These are phyloP conservation scores for Tethea ocularis DNA, from an alignment of 2,888 invertebrate species.

Conservation along the genomic window DNA sequence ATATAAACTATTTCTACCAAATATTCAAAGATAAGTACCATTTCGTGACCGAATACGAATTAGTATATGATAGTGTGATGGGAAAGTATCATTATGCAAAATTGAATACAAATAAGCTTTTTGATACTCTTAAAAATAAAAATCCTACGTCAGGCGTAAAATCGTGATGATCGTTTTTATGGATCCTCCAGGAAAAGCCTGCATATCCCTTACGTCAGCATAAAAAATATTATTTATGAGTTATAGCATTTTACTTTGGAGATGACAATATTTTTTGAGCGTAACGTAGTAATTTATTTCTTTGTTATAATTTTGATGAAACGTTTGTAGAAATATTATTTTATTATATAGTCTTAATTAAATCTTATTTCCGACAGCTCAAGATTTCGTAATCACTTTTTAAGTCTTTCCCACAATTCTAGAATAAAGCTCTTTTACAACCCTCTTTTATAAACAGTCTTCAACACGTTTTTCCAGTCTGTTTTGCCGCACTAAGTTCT, in stretches of 20 bases:
- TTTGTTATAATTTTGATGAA: background rate
- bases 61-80: background rate
- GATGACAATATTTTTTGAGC: background rate
- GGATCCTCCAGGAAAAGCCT: background rate
- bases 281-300: background rate
- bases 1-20: background rate
- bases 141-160: conserved; percentile 7
- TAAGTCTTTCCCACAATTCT: background rate
- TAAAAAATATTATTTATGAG: conserved; percentile 4
- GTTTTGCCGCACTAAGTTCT: conserved; percentile 8
- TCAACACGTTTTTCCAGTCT: conserved; percentile 9
- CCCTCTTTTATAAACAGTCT: background rate
- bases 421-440: background rate
- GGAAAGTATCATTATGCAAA: background rate
- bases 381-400: conserved; percentile 1
- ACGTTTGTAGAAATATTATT: background rate
- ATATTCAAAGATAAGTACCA: too few relatives aligned
- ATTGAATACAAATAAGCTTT: conserved; percentile 4
- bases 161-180: conserved; percentile 2
- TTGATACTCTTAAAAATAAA: background rate
- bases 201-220: conserved; percentile 3
- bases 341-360: background rate
- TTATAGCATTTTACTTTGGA: background rate
- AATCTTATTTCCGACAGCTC: background rate
- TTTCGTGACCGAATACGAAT: background rate